A percentile compares a stretch with the other conserved stretches of the same genome.
phyloP scores from a whole-genome alignment of 2,888 invertebrate genomes.

The Tanytarsus gracilentus region DNA sequence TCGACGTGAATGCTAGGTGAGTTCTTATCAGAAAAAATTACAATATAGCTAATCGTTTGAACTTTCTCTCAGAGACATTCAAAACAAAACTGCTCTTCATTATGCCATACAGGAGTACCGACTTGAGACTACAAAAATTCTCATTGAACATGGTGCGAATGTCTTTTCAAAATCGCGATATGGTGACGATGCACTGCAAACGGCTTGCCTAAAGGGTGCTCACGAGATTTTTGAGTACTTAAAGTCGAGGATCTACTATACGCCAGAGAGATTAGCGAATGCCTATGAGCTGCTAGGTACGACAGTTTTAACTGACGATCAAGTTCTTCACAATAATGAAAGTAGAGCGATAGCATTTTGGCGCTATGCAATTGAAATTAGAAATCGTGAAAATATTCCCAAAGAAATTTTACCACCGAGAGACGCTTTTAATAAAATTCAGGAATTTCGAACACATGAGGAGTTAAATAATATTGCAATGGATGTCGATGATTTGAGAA shows the following conservation, averaged over 20 bases:
- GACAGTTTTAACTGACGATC: slow-evolving; percentile 42
- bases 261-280: slow-evolving; percentile 63
- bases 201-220: slow-evolving; percentile 73
- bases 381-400: slow-evolving; percentile 43
- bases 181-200: slow-evolving; percentile 82
- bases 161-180: slow-evolving; percentile 60
- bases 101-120: slow-evolving; percentile 83
- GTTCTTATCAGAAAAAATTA: neutral
- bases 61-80: slow-evolving; percentile 55
- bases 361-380: slow-evolving; percentile 65
- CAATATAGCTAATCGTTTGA: neutral
- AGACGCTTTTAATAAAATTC: slow-evolving; percentile 55
- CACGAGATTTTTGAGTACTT: slow-evolving; percentile 63
- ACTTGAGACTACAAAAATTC: slow-evolving; percentile 70
- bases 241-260: slow-evolving; percentile 52
- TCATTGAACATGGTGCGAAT: slow-evolving; percentile 72
- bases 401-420: slow-evolving; percentile 51
- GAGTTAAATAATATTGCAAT: slow-evolving; percentile 64
- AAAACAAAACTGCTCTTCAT: slow-evolving; percentile 84
- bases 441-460: slow-evolving; percentile 62
- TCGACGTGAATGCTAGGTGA: slow-evolving; percentile 62
- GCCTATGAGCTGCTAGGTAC: slow-evolving; percentile 80
- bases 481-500: slow-evolving; percentile 77
- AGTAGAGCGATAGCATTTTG: slow-evolving; percentile 63
- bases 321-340: slow-evolving; percentile 51